Evolutionary conservation across 2,888 invertebrate genomes (phyloP).

Genomic region (Baccha elongata): DNA sequence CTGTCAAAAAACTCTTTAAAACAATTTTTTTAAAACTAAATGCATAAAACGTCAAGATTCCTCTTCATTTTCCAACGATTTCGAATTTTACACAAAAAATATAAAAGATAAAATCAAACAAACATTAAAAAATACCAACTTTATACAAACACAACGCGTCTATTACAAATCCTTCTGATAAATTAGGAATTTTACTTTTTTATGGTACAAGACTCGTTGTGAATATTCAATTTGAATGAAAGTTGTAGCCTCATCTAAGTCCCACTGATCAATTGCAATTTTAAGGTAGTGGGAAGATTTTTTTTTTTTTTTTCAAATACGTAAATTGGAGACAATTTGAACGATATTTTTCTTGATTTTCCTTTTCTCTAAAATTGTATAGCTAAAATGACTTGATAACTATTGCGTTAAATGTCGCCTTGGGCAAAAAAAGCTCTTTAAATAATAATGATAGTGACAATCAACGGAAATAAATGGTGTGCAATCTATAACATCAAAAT

Average conservation of each 20-base stretch:
- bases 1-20: too few relatives aligned
- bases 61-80: conserved; percentile 50
- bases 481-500: conserved; percentile 31
- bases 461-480: conserved; percentile 47
- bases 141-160: conserved; percentile 15
- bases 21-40: too few relatives aligned
- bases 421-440: conserved; percentile 38
- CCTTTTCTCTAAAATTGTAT: too few relatives aligned
- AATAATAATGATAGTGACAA: conserved; percentile 37
- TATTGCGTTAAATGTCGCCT: conserved; percentile 6
- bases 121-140: conserved; percentile 16
- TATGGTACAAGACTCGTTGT: conserved; percentile 38
- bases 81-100: conserved; percentile 35
- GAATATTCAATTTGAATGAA: conserved; percentile 68
- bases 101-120: conserved; percentile 1
- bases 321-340: conserved; percentile 1
- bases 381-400: conserved; percentile 2
- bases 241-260: conserved; percentile 48
- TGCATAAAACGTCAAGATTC: conserved; percentile 16
- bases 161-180: conserved; percentile 48
- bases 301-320: too few relatives aligned
- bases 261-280: conserved; percentile 38
- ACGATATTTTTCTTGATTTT: neutral
- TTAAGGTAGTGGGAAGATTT: conserved; percentile 49
- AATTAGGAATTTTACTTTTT: conserved; percentile 22